These are phyloP conservation scores for Mus minutoides DNA, from an alignment of 2,797 vertebrate genomes.

Conservation along the genomic window DNA sequence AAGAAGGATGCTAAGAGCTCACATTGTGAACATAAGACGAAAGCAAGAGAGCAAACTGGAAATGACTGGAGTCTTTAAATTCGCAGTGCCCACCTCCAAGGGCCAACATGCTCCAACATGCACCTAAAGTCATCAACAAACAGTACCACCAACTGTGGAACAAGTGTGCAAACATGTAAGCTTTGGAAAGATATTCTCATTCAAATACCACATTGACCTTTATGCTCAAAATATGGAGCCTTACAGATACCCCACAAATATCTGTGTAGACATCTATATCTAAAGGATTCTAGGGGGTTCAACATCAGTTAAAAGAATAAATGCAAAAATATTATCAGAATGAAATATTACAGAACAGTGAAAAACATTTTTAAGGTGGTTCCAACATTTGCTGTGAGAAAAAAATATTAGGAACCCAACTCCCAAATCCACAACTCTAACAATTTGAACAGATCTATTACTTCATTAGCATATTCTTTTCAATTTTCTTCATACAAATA, in stretches of 20 bases:
- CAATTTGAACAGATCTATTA: neutral
- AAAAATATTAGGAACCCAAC: neutral
- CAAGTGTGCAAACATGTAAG: neutral
- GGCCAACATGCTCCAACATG: neutral
- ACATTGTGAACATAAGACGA: neutral
- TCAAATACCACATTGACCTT: neutral
- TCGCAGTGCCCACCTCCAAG: neutral
- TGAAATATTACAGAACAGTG: constrained; percentile 18
- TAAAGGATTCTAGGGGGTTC: neutral
- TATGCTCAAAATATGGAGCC: neutral
- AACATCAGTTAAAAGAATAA: neutral
- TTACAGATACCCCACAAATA: neutral
- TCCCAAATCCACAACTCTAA: neutral
- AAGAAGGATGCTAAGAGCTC: neutral
- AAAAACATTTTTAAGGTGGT: neutral
- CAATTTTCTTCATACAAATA: neutral
- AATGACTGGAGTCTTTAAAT: neutral
- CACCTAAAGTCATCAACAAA: neutral
- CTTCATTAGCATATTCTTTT: constrained; percentile 9
- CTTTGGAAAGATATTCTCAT: neutral
- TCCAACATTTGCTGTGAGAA: neutral
- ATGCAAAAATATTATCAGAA: neutral
- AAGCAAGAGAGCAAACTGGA: neutral
- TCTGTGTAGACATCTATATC: neutral
- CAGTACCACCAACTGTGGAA: neutral